Evolutionary conservation across 2,888 invertebrate genomes (phyloP).

Genomic region (Netelia melanura): DNA sequence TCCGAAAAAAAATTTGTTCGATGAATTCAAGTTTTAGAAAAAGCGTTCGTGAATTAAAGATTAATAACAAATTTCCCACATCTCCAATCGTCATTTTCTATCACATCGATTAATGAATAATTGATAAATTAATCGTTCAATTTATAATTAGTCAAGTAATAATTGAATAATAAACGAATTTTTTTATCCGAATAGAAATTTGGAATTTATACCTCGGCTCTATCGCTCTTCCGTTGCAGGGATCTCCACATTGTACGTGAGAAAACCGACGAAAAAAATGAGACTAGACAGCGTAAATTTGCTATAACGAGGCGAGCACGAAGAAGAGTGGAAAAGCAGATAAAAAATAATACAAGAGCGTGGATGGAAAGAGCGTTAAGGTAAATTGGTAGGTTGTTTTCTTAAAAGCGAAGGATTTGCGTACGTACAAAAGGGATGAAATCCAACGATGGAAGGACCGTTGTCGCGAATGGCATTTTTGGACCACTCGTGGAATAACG

Average conservation of each 20-base stretch:
- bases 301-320: background rate
- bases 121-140: too few species aligned
- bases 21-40: background rate
- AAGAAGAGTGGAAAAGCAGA: background rate
- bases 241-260: conserved; percentile 56
- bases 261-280: conserved; percentile 48
- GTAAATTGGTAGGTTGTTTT: conserved; percentile 16
- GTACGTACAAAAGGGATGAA: conserved; percentile 5
- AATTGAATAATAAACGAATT: background rate
- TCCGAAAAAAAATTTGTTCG: background rate
- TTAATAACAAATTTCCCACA: background rate
- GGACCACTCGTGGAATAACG: conserved; percentile 6
- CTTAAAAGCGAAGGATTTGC: conserved; percentile 8
- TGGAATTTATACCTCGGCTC: conserved; percentile 25
- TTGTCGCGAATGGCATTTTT: background rate
- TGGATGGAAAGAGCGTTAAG: conserved; percentile 7
- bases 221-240: conserved; percentile 58
- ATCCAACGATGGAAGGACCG: conserved; percentile 10
- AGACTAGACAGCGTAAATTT: conserved; percentile 37
- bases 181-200: background rate
- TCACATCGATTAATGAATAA: background rate
- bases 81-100: background rate
- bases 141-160: background rate
- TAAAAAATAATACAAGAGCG: background rate
- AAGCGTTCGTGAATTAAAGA: background rate